A percentile compares a stretch with the other conserved stretches of the same genome.
These are phyloP conservation scores for Promerops cafer DNA, from an alignment of 2,113 vertebrate genomes.

Conservation along the genomic window DNA sequence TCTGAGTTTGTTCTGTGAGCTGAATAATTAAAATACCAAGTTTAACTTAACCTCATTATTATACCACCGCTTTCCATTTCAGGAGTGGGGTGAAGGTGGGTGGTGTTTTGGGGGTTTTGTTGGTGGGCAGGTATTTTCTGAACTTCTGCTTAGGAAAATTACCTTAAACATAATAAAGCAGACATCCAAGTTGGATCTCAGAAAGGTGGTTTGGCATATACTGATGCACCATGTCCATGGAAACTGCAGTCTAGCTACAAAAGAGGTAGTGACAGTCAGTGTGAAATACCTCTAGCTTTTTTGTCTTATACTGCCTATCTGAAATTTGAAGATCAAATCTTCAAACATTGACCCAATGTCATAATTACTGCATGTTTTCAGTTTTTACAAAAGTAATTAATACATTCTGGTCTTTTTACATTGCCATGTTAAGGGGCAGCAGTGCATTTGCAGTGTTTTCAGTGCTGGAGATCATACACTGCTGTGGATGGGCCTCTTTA, in stretches of 20 bases:
- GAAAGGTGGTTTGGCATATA: background rate
- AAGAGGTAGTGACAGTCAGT: background rate
- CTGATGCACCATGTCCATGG: background rate
- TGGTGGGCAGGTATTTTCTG: background rate
- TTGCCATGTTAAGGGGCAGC: background rate
- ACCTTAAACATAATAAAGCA: background rate
- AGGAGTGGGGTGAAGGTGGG: background rate
- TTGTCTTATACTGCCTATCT: background rate
- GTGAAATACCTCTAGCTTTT: background rate
- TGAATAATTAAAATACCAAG: background rate
- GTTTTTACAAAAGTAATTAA: background rate
- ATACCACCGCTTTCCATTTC: background rate
- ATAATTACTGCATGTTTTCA: background rate
- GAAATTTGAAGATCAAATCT: background rate
- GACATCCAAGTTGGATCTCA: background rate
- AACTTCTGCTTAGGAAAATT: background rate
- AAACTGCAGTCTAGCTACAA: background rate
- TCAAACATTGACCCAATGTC: background rate
- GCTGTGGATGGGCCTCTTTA: background rate
- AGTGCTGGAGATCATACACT: background rate
- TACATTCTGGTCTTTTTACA: background rate
- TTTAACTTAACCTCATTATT: background rate
- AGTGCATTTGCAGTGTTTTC: background rate
- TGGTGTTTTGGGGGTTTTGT: background rate
- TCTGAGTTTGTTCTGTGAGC: background rate